A percentile compares a stretch with the other conserved stretches of the same genome.
Conservation (phyloP, 2,888 invertebrate species). For the Limnephilus lunatus region DNA sequence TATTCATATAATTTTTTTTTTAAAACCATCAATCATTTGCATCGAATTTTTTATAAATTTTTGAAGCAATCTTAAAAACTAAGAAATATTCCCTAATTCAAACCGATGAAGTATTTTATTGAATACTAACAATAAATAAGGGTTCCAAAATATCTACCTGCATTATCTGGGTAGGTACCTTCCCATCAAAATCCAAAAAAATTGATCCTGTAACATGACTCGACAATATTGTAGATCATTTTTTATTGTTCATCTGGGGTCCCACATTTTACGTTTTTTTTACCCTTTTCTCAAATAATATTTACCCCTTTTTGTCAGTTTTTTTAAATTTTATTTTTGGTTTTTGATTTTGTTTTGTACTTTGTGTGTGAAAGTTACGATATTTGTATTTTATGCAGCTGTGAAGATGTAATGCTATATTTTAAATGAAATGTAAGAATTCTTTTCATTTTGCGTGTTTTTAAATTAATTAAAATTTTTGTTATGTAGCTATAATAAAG, state of each 20-base stretch:
- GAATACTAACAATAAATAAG: background rate
- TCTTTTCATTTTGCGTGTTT: background rate
- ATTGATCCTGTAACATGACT: constrained; percentile 55
- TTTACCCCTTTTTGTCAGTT: background rate
- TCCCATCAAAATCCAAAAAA: background rate
- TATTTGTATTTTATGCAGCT: background rate
- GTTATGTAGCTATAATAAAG: too few relatives aligned
- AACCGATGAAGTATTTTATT: background rate
- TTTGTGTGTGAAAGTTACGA: background rate
- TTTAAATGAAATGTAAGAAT: background rate
- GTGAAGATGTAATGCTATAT: background rate
- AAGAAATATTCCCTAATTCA: background rate
- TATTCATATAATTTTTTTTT: too few relatives aligned
- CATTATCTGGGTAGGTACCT: background rate
- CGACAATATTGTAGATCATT: constrained; percentile 54
- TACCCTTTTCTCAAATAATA: background rate
- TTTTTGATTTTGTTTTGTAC: background rate
- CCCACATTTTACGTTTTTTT: background rate
- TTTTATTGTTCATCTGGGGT: background rate
- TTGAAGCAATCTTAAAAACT: background rate
- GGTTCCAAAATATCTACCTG: background rate
- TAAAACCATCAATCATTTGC: background rate
- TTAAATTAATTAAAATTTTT: too few relatives aligned
- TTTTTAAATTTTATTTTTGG: background rate
- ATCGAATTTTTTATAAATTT: background rate